Evolutionary conservation across 2,113 vertebrate genomes (phyloP).

Genomic region (Clupea harengus): DNA sequence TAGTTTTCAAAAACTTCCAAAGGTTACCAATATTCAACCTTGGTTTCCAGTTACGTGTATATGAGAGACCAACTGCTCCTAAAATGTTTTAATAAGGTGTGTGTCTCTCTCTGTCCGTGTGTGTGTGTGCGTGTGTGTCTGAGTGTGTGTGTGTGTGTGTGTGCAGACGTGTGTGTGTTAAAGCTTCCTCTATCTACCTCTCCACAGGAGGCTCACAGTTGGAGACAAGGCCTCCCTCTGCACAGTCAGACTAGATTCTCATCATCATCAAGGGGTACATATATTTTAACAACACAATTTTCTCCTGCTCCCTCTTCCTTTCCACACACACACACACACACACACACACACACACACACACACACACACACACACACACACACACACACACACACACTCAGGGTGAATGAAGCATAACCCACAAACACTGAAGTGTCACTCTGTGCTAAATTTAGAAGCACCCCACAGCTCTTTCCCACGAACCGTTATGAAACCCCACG

Average conservation of each 20-base stretch:
- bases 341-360: neutral
- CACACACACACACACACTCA: neutral
- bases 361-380: conserved; percentile 12
- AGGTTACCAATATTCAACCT: neutral
- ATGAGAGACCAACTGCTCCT: neutral
- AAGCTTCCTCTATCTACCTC: neutral
- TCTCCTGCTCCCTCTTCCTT: neutral
- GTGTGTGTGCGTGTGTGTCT: neutral
- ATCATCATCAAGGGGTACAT: neutral
- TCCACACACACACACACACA: conserved; percentile 1
- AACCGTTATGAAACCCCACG: neutral
- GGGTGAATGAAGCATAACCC: conserved; percentile 12
- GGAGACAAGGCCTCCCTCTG: neutral
- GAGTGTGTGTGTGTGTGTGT: neutral
- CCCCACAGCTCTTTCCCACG: conserved; percentile 4
- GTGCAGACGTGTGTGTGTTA: neutral
- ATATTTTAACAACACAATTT: conserved; percentile 8
- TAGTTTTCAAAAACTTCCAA: neutral
- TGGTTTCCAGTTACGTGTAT: neutral
- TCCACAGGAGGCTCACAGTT: neutral
- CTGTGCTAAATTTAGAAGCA: neutral
- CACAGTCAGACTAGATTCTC: neutral
- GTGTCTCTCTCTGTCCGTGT: neutral
- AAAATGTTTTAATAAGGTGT: too few species aligned
- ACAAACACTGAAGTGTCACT: conserved; percentile 13